These are phyloP conservation scores for Leptocoma aspasia DNA, from an alignment of 2,113 vertebrate genomes.

Conservation along the genomic window DNA sequence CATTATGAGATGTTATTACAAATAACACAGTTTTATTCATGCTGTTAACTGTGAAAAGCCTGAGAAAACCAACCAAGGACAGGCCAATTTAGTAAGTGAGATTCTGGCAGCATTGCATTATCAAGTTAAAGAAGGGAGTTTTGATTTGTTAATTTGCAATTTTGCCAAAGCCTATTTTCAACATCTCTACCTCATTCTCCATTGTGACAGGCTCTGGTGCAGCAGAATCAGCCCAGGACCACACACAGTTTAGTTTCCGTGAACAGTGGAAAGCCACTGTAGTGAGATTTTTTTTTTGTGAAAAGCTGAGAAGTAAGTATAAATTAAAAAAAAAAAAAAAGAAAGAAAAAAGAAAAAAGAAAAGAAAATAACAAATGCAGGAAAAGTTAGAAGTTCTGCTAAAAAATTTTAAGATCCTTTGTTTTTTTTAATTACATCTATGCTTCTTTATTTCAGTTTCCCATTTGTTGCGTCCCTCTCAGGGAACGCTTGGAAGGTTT, in stretches of 20 bases:
- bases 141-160: not conserved
- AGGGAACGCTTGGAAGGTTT: not conserved
- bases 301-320: not conserved
- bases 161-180: not conserved
- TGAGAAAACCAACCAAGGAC: not conserved
- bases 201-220: accelerated
- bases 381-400: not conserved
- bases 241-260: not conserved
- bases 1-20: not conserved
- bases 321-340: not conserved
- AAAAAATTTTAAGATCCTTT: no score
- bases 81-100: not conserved
- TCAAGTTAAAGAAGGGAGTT: not conserved
- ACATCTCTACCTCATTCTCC: not conserved
- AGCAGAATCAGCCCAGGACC: not conserved
- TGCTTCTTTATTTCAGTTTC: not conserved
- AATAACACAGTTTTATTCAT: not conserved
- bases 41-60: not conserved
- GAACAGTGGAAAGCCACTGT: not conserved
- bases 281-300: not conserved
- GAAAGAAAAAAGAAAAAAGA: no score
- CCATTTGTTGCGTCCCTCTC: not conserved
- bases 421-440: not conserved
- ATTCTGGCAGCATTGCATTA: not conserved
- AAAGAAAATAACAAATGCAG: not conserved